Evolutionary conservation across 1,140 invertebrate species (phyloP), one percentile per base, ranked within the genome.

Genomic region (Sitophilus oryzae): DNA sequence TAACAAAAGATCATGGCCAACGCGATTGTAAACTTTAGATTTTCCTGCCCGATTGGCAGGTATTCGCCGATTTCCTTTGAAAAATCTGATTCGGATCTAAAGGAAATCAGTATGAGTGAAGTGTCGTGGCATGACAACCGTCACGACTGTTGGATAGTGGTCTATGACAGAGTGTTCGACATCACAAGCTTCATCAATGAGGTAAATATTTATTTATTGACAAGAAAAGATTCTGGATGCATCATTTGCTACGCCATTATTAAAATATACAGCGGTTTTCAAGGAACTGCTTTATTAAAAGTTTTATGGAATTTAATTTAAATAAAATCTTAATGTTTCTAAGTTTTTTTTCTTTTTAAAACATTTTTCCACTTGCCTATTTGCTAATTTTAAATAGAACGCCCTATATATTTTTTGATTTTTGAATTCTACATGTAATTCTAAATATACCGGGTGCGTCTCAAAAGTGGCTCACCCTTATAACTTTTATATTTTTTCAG

Each of bases 121-220:
- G 80, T 86, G 0, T 74, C 79, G 0, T 75, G 76, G 59, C 85
- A 88, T 55, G 85, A 88, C 62, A 77, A 75, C 1, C 61, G 65
- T 2, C 68, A 76, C 3, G 81, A 83, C 64, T 87, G 85, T 62
- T 87, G 84, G 84, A 69, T 88, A 18, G 77, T 86, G 2, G 80
- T 89, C 42, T 83, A 84, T 66, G 85, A 88, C 70, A 78, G 83
- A 22, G 84, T 89, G 4, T 89, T 88, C 66, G 80, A 89, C 56
- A 80, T 87, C 19, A 86, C 86, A 0, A 75, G 77, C 3, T 87
- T 89, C 60, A 62, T 88, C n/a, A 72, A 79, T 53, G 77, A 79
- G 85, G 79, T 81, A 65, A 66, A 46, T 61, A 49, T 52, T 38
- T 40, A 22, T 45, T 25, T 21, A 21, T 30, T 45, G 23, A 2